Conservation (phyloP, 64 coral and sea anemone genomes). For the Dendrophyllia cribrosa region DNA sequence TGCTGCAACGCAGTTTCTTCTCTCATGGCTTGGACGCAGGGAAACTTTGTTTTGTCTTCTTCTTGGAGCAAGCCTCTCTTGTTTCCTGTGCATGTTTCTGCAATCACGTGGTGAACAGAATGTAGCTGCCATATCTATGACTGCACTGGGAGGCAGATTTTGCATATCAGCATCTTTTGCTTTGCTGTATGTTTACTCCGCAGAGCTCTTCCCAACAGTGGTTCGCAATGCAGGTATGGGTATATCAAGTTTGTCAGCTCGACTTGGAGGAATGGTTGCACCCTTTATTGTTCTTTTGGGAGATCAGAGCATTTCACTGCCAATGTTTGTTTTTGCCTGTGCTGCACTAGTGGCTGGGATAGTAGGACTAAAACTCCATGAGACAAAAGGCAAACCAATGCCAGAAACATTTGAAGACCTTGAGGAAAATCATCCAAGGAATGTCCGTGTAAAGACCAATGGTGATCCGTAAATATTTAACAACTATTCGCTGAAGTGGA, state of each 20-base stretch:
- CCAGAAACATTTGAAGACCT: slow-evolving; percentile 74
- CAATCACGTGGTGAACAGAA: slow-evolving; percentile 41
- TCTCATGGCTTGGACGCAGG: slow-evolving; percentile 23
- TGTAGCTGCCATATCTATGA: background rate
- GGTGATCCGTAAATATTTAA: background rate
- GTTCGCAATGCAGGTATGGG: slow-evolving; percentile 71
- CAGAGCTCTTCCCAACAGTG: slow-evolving; percentile 80
- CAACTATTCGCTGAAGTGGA: no score
- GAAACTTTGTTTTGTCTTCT: slow-evolving; percentile 62
- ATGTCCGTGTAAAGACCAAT: background rate
- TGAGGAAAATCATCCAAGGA: slow-evolving; percentile 6
- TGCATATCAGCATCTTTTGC: slow-evolving; percentile 79
- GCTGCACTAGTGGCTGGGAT: slow-evolving; percentile 50
- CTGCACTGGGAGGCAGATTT: slow-evolving; percentile 73
- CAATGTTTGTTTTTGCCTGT: slow-evolving; percentile 71
- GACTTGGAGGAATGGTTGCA: slow-evolving; percentile 71
- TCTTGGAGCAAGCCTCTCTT: slow-evolving; percentile 52
- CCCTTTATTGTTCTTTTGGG: slow-evolving; percentile 73
- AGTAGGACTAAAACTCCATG: slow-evolving; percentile 57
- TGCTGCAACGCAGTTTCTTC: background rate
- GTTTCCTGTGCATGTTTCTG: slow-evolving; percentile 72
- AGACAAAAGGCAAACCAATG: slow-evolving; percentile 75
- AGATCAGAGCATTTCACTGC: slow-evolving; percentile 59
- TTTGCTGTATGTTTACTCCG: slow-evolving; percentile 68
- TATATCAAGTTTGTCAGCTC: slow-evolving; percentile 27